Conservation (phyloP, 2,888 invertebrate species). For the Agrotis ipsilon region DNA sequence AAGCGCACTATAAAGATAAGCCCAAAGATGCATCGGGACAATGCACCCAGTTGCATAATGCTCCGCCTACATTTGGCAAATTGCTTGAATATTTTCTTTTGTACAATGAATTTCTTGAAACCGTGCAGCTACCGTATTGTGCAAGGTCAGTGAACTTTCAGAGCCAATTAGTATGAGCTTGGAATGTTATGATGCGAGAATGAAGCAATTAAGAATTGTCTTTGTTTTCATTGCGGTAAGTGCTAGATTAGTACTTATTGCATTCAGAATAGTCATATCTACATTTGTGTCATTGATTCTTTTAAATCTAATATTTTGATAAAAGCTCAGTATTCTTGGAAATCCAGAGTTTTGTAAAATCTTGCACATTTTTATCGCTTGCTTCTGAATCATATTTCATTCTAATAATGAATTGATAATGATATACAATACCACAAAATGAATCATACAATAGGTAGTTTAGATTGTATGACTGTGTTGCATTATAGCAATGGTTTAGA, state of each 20-base stretch:
- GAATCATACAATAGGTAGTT: slow-evolving; percentile 9
- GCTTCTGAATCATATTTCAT: slow-evolving; percentile 37
- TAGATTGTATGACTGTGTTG: background rate
- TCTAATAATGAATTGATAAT: slow-evolving; percentile 20
- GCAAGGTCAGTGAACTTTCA: slow-evolving; percentile 58
- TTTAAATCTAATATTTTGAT: background rate
- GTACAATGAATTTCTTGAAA: slow-evolving; percentile 49
- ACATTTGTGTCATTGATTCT: background rate
- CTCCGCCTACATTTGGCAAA: slow-evolving; percentile 57
- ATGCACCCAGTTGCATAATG: slow-evolving; percentile 76
- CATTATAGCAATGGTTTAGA: background rate
- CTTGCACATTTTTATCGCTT: background rate
- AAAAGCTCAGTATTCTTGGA: background rate
- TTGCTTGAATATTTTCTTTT: slow-evolving; percentile 58
- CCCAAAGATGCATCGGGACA: slow-evolving; percentile 69
- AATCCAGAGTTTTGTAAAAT: slow-evolving; percentile 2
- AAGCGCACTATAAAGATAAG: slow-evolving; percentile 67
- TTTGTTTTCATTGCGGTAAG: slow-evolving; percentile 4
- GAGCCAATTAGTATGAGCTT: slow-evolving; percentile 52
- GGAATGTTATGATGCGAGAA: slow-evolving; percentile 49
- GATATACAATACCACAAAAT: slow-evolving; percentile 10
- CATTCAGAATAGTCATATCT: background rate
- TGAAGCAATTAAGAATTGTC: slow-evolving; percentile 27
- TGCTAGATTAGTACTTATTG: background rate
- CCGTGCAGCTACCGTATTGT: slow-evolving; percentile 56